Evolutionary conservation across 2,113 vertebrate species (phyloP).

Genomic region (Tonatia bakeri): DNA sequence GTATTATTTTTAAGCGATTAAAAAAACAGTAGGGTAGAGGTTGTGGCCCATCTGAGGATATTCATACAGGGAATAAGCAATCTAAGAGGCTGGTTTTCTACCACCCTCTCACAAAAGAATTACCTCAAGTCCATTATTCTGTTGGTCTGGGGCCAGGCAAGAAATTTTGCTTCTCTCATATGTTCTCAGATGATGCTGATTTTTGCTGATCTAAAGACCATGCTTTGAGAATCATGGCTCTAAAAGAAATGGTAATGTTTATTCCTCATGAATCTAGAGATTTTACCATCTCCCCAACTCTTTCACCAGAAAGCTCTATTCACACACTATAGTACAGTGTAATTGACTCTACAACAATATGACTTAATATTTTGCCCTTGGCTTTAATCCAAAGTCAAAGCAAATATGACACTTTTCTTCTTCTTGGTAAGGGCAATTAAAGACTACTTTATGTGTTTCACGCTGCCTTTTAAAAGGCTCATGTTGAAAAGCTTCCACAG

Average conservation of each 20-base stretch:
- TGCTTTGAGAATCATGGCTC: neutral
- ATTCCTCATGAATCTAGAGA: neutral
- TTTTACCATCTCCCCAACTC: neutral
- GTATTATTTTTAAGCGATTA: neutral
- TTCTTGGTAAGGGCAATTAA: neutral
- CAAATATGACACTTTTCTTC: neutral
- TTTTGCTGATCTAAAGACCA: neutral
- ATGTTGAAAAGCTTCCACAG: neutral
- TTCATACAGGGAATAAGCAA: neutral
- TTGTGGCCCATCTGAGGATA: neutral
- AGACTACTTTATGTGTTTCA: neutral
- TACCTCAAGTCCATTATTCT: neutral
- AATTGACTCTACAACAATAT: neutral
- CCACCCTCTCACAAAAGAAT: neutral
- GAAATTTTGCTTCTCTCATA: neutral
- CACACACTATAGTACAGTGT: neutral
- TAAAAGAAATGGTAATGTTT: neutral
- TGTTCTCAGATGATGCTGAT: neutral
- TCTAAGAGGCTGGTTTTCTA: neutral
- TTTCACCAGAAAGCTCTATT: neutral
- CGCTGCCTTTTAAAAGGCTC: neutral
- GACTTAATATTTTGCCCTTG: neutral
- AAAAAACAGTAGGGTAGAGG: neutral
- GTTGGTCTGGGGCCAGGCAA: neutral
- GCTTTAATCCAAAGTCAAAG: constrained; percentile 2